phyloP scores from a whole-genome alignment of 2,113 vertebrate species.

The Epinephelus lanceolatus region DNA sequence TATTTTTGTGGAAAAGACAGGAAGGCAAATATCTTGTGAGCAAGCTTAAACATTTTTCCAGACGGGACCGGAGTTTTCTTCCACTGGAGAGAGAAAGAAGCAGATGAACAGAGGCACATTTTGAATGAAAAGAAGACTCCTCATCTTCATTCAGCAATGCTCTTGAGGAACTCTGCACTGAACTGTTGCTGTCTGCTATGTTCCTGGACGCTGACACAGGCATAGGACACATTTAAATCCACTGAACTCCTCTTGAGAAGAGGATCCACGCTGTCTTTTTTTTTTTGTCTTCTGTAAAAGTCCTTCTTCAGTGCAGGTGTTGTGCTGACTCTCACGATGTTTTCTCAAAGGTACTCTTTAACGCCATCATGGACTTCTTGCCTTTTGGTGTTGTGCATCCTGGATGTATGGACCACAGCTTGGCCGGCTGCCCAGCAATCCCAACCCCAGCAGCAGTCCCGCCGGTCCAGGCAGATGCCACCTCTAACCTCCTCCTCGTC shows the following conservation, averaged over 20 bases:
- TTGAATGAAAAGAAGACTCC: slow-evolving; percentile 51
- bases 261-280: slow-evolving; percentile 20
- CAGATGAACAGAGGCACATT: slow-evolving; percentile 45
- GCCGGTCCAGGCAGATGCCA: slow-evolving; percentile 69
- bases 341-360: slow-evolving; percentile 58
- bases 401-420: slow-evolving; percentile 66
- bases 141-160: slow-evolving; percentile 65
- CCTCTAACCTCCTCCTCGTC: slow-evolving; percentile 35
- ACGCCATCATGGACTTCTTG: slow-evolving; percentile 66
- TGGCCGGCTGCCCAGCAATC: slow-evolving; percentile 52
- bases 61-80: slow-evolving; percentile 38
- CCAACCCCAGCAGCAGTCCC: slow-evolving; percentile 52
- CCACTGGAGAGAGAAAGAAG: slow-evolving; percentile 24
- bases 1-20: slow-evolving; percentile 40
- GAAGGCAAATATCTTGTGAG: slow-evolving; percentile 28
- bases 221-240: slow-evolving; percentile 39
- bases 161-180: slow-evolving; percentile 69
- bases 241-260: slow-evolving; percentile 33
- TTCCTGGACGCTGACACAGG: slow-evolving; percentile 42
- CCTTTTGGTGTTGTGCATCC: slow-evolving; percentile 67
- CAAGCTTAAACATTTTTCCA: slow-evolving; percentile 50
- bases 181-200: slow-evolving; percentile 40
- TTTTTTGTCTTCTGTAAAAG: background rate
- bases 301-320: slow-evolving; percentile 33
- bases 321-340: slow-evolving; percentile 70